phyloP scores from a whole-genome alignment of 2,797 vertebrate genomes.

The Pelodytes ibericus region DNA sequence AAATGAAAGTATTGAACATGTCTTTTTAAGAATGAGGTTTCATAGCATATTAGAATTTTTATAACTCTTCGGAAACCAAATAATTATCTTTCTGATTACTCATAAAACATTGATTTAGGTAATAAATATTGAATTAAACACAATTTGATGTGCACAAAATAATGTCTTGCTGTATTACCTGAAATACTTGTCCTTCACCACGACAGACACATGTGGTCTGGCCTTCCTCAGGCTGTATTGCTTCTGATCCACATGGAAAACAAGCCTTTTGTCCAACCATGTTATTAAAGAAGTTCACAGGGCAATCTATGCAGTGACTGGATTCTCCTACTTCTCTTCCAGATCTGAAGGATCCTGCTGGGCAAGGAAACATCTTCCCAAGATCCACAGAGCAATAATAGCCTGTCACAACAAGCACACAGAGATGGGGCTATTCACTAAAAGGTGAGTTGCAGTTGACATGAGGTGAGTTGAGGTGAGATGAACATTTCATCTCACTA shows the following conservation, averaged over 20 bases:
- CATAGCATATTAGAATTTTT: too few relatives aligned
- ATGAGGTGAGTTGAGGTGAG: too few relatives aligned
- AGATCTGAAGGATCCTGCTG: constrained; percentile 79
- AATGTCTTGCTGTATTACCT: constrained; percentile 70
- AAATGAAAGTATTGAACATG: too few relatives aligned
- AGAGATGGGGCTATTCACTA: too few relatives aligned
- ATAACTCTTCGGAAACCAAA: too few relatives aligned
- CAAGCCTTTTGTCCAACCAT: constrained; percentile 71
- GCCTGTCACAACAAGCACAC: constrained; percentile 65
- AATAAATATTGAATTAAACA: too few relatives aligned
- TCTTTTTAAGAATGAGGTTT: too few relatives aligned
- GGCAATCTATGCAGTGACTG: constrained; percentile 76
- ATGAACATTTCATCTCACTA: too few relatives aligned
- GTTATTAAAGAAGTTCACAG: constrained; percentile 79
- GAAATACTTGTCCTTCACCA: constrained; percentile 76
- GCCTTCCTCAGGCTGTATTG: constrained; percentile 78
- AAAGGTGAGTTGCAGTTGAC: too few relatives aligned
- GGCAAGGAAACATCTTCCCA: constrained; percentile 69
- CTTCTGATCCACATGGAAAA: constrained; percentile 78
- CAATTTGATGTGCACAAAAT: too few relatives aligned
- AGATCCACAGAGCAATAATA: constrained; percentile 74
- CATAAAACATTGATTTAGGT: too few relatives aligned
- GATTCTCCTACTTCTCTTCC: constrained; percentile 55
- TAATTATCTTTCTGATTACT: too few relatives aligned
- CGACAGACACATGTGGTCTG: constrained; percentile 77